phyloP scores from a whole-genome alignment of 2,113 vertebrate genomes.

The Onychostruthus taczanowskii region DNA sequence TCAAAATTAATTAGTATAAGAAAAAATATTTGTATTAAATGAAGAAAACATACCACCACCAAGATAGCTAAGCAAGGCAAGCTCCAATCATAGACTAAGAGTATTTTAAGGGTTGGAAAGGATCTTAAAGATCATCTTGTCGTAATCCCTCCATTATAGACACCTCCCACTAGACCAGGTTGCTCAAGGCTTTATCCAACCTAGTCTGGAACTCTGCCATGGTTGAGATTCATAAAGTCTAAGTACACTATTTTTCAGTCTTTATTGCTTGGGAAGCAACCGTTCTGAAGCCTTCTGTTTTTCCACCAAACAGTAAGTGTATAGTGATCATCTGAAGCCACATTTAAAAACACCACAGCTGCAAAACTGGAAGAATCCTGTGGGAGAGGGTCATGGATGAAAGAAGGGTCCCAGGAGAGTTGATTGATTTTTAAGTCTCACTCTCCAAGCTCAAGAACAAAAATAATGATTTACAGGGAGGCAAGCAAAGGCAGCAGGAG shows the following conservation, averaged over 20 bases:
- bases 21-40: slow-evolving; percentile 16
- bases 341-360: too few relatives aligned
- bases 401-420: not conserved
- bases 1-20: slow-evolving; percentile 25
- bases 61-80: not conserved
- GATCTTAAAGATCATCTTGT: not conserved
- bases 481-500: not conserved
- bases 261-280: not conserved
- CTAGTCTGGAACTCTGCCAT: not conserved
- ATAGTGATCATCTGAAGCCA: not conserved
- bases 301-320: not conserved
- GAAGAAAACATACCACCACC: not conserved
- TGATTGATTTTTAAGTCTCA: not conserved
- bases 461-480: not conserved
- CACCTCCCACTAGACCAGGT: not conserved
- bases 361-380: not conserved
- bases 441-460: not conserved
- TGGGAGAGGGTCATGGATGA: not conserved
- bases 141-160: too few relatives aligned
- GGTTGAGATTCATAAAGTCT: not conserved
- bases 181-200: not conserved
- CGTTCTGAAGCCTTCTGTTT: not conserved
- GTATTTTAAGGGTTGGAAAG: not conserved
- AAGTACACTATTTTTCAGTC: not conserved
- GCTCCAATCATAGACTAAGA: not conserved